Evolutionary conservation across 2,113 vertebrate genomes (phyloP), one percentile per base, ranked within the genome.

Genomic region (Dromaius novaehollandiae): DNA sequence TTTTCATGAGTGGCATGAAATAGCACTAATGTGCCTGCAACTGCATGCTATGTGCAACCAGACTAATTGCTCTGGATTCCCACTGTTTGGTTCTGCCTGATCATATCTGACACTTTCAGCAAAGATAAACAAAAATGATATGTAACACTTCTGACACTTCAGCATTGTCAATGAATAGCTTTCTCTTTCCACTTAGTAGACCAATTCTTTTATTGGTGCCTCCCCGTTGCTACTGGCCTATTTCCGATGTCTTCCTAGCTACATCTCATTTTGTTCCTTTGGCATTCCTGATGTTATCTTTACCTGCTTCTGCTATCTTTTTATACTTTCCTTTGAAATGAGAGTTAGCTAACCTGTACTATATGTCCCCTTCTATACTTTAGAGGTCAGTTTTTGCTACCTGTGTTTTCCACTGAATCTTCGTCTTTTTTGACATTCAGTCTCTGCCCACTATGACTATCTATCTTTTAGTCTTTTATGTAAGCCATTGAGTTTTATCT

Each of bases 251-350:
- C 44, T 44, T 66, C 44, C 50, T 63, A 70, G n/a, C 93, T 94
- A 40, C 40, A 83, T 80, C 75, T 91, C 79, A 81, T 95, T 90
- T 95, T 83, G 58, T 55, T 93, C 76, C 79, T 77, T 65, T 86
- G 75, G 68, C 60, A 77, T 83, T 93, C 93, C 75, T 91, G 94
- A 85, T 93, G 32, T 70, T 90, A 91, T 93, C 93, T 90, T 82
- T 60, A 36, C 46, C 71, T 90, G 66, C 63, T 91, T 86, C 83
- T n/a, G 40, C 60, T 76, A 26, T 53, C 36, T 50, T 91, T 94
- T 94, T 36, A 82, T 79, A 51, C 15, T 30, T 9, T 46, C 24
- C 25, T 91, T 82, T 79, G n/a, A 66, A 95, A 93, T 38, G 79
- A 95, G 53, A 73, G 13, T 76, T 82, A 30, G 50, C 46, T 70